Evolutionary conservation across 2,113 vertebrate genomes (phyloP), one percentile per base, ranked within the genome.

Genomic region (Malurus melanocephalus): DNA sequence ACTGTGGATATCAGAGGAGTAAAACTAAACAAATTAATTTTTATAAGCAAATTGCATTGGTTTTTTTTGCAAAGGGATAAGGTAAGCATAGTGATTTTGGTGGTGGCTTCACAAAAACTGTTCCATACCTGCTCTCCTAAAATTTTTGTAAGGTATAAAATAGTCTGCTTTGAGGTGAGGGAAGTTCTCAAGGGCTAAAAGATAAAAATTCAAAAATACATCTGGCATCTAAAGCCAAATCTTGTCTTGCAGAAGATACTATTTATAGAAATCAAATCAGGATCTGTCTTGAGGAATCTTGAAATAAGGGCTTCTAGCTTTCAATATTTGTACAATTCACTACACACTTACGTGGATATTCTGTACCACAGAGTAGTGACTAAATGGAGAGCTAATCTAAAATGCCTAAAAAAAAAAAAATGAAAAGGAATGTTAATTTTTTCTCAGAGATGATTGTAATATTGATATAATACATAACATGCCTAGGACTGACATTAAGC

Each of bases 131-230:
- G 40, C 35, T 89, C 18, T 66, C 16, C 56, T 77, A 64, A 71
- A 84, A 43, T 11, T 85, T 75, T 19, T 32, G 6, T 57, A 43
- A 84, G 14, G 26, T 62, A 42, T 53, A 52, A 75, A 77, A 46
- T 57, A 62, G 67, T 53, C 45, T 62, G 9, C 38, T 84, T 69
- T 74, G 62, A 86, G n/a, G 22, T 11, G 17, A 75, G 28, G 27
- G 40, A 38, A 86, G n/a, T 71, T 77, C 66, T 73, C 43, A 77
- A 89, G 45, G 71, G 51, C 67, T 92, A 79, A 51, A 68, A 88
- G 23, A 45, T 20, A 38, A 61, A 35, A 46, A 11, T 60, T 87
- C 42, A 77, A 45, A 82, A 75, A 61, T 45, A 21, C 16, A n/a
- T 52, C 32, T 93, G 85, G 30, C 28, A 28, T 77, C 49, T 71